Conservation (phyloP, 2,888 invertebrate species). For the Dysmachus trigonus region DNA sequence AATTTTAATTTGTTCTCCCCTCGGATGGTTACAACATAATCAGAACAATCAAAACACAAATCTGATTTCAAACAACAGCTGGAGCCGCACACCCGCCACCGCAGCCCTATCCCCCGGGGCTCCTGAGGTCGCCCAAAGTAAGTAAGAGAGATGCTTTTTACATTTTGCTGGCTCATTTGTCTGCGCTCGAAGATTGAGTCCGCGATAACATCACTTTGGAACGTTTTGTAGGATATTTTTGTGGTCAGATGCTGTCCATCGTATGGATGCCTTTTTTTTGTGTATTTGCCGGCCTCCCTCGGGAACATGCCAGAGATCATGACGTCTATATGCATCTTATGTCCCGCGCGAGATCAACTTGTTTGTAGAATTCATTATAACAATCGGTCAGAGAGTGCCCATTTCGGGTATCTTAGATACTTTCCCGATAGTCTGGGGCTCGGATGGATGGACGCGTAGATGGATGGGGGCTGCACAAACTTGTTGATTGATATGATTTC, state of each 20-base stretch:
- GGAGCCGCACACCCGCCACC: background rate
- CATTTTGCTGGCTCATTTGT: constrained; percentile 50
- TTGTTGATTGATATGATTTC: constrained; percentile 50
- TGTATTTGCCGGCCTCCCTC: background rate
- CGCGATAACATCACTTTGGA: constrained; percentile 47
- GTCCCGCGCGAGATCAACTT: constrained; percentile 26
- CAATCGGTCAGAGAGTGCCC: constrained; percentile 44
- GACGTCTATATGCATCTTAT: constrained; percentile 19
- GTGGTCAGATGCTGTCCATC: background rate
- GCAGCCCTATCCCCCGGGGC: background rate
- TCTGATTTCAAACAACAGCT: constrained; percentile 16
- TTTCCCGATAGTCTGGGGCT: constrained; percentile 4
- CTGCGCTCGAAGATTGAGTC: constrained; percentile 41
- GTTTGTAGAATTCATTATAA: constrained; percentile 50
- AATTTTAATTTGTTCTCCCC: constrained; percentile 49
- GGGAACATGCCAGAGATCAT: constrained; percentile 23
- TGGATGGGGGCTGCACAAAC: constrained; percentile 37
- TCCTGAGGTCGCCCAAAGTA: background rate
- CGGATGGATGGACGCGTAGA: constrained; percentile 1
- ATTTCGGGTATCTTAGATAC: constrained; percentile 43
- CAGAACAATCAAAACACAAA: constrained; percentile 49
- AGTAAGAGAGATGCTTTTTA: background rate
- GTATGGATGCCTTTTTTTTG: background rate
- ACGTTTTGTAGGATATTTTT: constrained; percentile 38
- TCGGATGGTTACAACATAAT: constrained; percentile 47